Percentiles rank a stretch among this genome's conserved stretches.
Conservation (phyloP, 2,113 vertebrate species). For the Gadus chalcogrammus region DNA sequence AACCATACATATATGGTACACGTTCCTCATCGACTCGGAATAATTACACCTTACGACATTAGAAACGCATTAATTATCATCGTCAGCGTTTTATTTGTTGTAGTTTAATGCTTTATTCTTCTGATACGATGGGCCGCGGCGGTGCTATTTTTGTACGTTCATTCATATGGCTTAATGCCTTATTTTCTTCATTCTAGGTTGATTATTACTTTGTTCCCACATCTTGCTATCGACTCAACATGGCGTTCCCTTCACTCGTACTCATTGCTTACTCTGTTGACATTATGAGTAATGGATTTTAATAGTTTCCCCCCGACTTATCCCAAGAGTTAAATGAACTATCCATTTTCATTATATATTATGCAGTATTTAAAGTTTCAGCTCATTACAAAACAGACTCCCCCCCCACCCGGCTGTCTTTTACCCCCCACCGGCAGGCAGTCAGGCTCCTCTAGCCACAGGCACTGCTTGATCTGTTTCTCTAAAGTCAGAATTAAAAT, state of each 20-base stretch:
- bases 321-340: constrained; percentile 94
- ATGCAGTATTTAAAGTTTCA: constrained; percentile 99
- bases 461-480: constrained; percentile 82
- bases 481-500: constrained; percentile 68
- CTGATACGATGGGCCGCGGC: no score
- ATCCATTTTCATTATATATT: constrained; percentile 99
- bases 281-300: constrained; percentile 95
- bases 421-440: constrained; percentile 84
- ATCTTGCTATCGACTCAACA: constrained; percentile 47
- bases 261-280: constrained; percentile 92
- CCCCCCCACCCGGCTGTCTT: constrained; percentile 76
- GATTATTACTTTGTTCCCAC: constrained; percentile 14
- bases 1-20: no score
- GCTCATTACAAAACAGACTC: constrained; percentile 98
- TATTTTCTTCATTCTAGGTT: constrained; percentile 44
- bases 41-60: no score
- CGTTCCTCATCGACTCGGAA: no score
- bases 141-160: not conserved
- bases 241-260: constrained; percentile 73
- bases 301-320: constrained; percentile 93
- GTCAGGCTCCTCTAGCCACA: constrained; percentile 84
- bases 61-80: no score
- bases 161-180: constrained; percentile 20
- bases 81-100: no score
- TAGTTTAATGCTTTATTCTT: no score